phyloP scores from a whole-genome alignment of 2,797 vertebrate species.

The Cephalopachus bancanus region DNA sequence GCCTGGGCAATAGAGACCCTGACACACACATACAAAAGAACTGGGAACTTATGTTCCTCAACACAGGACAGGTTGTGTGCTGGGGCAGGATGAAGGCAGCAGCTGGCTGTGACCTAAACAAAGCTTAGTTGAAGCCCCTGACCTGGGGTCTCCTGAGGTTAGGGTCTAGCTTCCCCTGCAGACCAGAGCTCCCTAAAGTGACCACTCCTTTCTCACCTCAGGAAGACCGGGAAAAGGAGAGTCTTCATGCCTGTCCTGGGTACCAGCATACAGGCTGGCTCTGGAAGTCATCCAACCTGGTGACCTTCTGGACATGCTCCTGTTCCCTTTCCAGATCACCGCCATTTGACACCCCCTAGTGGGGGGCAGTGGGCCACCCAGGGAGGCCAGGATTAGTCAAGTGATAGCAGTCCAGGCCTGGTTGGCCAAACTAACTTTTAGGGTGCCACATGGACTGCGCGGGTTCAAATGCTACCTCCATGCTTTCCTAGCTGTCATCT shows the following conservation, averaged over 20 bases:
- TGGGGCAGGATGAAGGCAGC: background rate
- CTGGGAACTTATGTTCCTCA: background rate
- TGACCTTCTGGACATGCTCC: background rate
- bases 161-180: background rate
- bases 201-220: background rate
- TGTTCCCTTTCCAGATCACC: background rate
- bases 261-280: background rate
- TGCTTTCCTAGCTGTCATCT: background rate
- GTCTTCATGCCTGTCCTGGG: background rate
- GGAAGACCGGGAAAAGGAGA: background rate
- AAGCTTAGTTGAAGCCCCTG: background rate
- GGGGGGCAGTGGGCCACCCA: background rate
- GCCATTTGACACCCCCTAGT: background rate
- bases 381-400: background rate
- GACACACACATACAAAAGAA: background rate
- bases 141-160: no score
- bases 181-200: background rate
- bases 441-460: background rate
- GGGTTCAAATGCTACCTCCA: background rate
- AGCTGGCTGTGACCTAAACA: background rate
- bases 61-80: background rate
- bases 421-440: background rate
- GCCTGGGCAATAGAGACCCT: background rate
- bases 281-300: background rate
- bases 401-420: background rate